Base-by-base conservation (phyloP, 2,797 vertebrate genomes). In the Moxostoma hubbsi region DNA sequence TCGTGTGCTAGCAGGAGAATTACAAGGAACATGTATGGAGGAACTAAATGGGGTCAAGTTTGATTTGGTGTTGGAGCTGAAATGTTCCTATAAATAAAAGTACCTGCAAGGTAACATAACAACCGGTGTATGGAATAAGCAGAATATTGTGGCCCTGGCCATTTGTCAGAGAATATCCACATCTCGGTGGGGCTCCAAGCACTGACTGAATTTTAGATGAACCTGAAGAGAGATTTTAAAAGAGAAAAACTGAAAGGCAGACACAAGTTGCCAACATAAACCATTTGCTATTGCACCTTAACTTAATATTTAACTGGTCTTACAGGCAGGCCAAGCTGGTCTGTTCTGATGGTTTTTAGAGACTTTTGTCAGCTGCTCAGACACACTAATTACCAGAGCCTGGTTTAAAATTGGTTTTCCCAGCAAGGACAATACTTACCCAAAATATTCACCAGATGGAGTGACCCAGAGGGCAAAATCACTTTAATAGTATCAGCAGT, bases 161-260 rank as follows among this genome's bases (percentile, higher is more conserved):
- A 13, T 62, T 53, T 6, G 45, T 77, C 50, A 83, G 11, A 8
- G 59, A 77, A 16, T 83, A 82, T n/a, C 66, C 80, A 78, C 84
- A 85, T 15, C 13, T 7, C 2, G 2, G 6, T 7, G 59, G 24
- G 7, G 46, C 50, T 0, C 46, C n/a, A 1, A 65, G 18, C 13
- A 58, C 64, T 6, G 54, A 46, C 11, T 80, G 11, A 9, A 54
- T 50, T 3, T 50, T 18, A 1, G 58, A 50, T 1, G 11, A n/a
- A 1, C 75, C 80, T 85, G 10, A 12, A 16, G 63, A 53, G 7
- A n/a, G 0, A 11, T 46, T 15, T 71, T 13, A 11, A 7, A 16
- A 16, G 13, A 1, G 24, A 75, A 18, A 18, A 11, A 4, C 9
- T 8, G 0, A 36, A 18, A 5, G 9, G 6, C 1, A 0, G 18